Percentiles rank a stretch among this genome's conserved stretches.
Evolutionary conservation across 2,888 invertebrate genomes (phyloP).

Genomic region (Pinctada fucata): DNA sequence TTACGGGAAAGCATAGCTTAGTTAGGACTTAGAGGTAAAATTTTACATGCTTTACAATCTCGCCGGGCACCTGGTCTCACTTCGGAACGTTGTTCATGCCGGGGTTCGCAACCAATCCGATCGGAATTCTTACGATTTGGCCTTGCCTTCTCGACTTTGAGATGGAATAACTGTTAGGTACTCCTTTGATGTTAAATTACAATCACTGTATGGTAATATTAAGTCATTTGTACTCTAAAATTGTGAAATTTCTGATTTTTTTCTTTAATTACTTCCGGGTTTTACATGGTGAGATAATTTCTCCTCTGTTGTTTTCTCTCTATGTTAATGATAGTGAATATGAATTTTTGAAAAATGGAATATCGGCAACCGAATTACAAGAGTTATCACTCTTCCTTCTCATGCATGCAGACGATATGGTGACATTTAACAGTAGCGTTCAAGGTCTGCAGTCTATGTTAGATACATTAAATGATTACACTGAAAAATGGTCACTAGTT

Average conservation of each 20-base stretch:
- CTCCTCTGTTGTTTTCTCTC: conserved; percentile 28
- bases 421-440: conserved; percentile 10
- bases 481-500: too few species aligned
- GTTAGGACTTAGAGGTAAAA: background rate
- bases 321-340: conserved; percentile 26
- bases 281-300: conserved; percentile 13
- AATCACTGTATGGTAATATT: background rate
- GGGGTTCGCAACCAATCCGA: too few species aligned
- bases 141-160: too few species aligned
- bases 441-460: conserved; percentile 12
- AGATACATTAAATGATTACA: too few species aligned
- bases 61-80: too few species aligned
- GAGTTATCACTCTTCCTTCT: background rate
- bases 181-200: too few species aligned
- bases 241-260: conserved; percentile 14
- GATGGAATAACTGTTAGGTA: too few species aligned
- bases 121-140: too few species aligned
- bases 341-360: conserved; percentile 1
- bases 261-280: conserved; percentile 9
- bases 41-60: too few species aligned
- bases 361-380: background rate
- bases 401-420: conserved; percentile 27
- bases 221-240: conserved; percentile 34
- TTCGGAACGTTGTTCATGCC: too few species aligned
- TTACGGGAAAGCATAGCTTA: conserved; percentile 29